Evolutionary conservation across 92 coral and sea anemone genomes (phyloP).

Genomic region (Epizoanthus rinbou): DNA sequence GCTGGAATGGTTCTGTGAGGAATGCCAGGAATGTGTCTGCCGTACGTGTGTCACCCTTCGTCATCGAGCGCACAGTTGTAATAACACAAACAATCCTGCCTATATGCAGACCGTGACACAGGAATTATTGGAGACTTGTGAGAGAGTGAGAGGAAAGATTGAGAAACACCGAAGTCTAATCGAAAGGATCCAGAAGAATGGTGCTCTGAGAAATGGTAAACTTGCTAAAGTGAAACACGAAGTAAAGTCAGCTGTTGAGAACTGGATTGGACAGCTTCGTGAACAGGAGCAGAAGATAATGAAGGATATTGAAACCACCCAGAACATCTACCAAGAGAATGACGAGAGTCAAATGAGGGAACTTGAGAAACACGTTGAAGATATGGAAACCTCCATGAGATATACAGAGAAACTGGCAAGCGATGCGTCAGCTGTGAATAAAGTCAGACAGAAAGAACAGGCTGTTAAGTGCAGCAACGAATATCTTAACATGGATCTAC

Average conservation of each 20-base stretch:
- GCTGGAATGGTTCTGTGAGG: background rate
- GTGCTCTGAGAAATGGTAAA: background rate
- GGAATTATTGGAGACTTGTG: background rate
- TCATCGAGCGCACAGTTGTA: background rate
- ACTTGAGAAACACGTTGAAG: background rate
- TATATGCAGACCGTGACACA: background rate
- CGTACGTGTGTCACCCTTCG: background rate
- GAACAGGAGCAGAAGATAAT: background rate
- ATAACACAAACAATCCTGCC: background rate
- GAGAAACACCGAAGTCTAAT: background rate
- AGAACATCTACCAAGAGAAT: background rate
- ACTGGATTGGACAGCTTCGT: background rate
- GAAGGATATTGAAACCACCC: background rate
- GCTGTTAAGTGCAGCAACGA: background rate
- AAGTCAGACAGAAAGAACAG: background rate
- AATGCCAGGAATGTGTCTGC: background rate
- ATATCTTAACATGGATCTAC: background rate
- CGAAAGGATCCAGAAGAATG: background rate
- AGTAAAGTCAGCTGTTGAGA: background rate
- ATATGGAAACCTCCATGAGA: background rate
- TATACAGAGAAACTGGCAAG: background rate
- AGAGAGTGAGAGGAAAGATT: background rate
- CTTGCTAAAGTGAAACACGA: background rate
- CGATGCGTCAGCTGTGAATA: background rate
- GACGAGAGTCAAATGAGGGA: background rate